Percentiles rank a stretch among this genome's conserved stretches.
phyloP scores from a whole-genome alignment of 2,797 vertebrate species.

The Mus minutoides region DNA sequence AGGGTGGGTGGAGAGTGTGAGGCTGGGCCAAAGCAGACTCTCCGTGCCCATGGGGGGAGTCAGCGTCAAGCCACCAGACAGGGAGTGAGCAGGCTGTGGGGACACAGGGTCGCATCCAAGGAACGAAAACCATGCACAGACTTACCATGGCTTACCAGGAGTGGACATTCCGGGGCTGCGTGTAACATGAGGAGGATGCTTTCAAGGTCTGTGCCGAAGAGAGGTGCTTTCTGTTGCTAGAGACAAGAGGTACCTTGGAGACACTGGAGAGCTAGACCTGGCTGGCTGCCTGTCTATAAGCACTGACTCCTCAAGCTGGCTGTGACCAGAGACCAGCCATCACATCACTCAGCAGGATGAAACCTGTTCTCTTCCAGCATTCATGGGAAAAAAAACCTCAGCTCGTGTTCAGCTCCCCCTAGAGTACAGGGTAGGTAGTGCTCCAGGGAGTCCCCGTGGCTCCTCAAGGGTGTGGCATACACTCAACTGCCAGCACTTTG shows the following conservation, averaged over 20 bases:
- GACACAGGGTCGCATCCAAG: rapidly evolving
- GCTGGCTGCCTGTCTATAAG: rapidly evolving
- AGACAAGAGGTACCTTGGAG: background rate
- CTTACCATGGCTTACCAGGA: no score
- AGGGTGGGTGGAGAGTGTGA: rapidly evolving
- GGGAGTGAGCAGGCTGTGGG: background rate
- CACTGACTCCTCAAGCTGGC: background rate
- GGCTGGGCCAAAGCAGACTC: rapidly evolving
- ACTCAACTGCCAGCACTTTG: background rate
- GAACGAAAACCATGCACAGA: rapidly evolving
- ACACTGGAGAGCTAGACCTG: background rate
- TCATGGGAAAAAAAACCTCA: background rate
- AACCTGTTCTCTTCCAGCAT: background rate
- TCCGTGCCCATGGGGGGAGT: rapidly evolving
- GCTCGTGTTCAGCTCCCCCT: background rate
- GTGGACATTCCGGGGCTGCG: rapidly evolving
- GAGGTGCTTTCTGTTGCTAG: background rate
- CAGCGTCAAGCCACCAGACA: rapidly evolving
- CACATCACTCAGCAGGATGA: rapidly evolving
- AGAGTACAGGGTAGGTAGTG: background rate
- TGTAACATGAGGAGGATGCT: background rate
- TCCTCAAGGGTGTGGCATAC: rapidly evolving
- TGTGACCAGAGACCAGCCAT: background rate
- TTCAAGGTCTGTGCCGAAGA: rapidly evolving
- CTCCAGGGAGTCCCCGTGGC: background rate